Evolutionary conservation across 2,797 vertebrate species (phyloP).

Genomic region (Rhyacichthys aspro): DNA sequence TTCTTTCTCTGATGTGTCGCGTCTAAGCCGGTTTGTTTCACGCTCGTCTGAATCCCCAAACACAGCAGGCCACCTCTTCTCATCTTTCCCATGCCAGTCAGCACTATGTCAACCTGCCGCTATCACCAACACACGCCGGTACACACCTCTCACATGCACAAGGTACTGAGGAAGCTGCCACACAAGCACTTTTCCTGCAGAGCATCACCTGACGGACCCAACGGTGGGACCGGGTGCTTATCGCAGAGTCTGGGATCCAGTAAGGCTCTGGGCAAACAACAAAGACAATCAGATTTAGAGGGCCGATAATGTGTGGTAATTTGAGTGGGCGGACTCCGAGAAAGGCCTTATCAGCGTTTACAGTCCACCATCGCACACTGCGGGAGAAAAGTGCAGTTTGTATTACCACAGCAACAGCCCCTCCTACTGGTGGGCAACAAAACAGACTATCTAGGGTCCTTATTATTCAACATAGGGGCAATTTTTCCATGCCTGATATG

Average conservation of each 20-base stretch:
- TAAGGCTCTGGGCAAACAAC: conserved; percentile 16
- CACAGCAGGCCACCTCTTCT: conserved; percentile 40
- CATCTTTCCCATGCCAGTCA: conserved; percentile 69
- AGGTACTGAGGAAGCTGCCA: conserved; percentile 23
- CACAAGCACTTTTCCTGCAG: conserved; percentile 37
- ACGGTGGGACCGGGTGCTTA: conserved; percentile 23
- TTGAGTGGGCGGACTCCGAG: conserved; percentile 21
- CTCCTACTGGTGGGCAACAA: conserved; percentile 64
- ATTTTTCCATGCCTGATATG: too few species aligned
- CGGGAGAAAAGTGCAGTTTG: conserved; percentile 14
- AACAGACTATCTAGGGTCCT: conserved; percentile 4
- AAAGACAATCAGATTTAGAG: conserved; percentile 26
- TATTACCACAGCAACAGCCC: conserved; percentile 62
- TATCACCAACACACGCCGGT: conserved; percentile 34
- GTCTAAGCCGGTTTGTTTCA: conserved; percentile 45
- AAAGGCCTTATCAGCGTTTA: conserved; percentile 21
- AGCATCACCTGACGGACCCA: conserved; percentile 20
- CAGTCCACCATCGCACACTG: conserved; percentile 1
- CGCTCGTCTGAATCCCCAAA: conserved; percentile 62
- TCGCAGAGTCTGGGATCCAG: conserved; percentile 31
- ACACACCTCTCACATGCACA: conserved; percentile 7
- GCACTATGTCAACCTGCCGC: conserved; percentile 58
- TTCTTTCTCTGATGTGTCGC: conserved; percentile 59
- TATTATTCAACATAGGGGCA: too few species aligned
- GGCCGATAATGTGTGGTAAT: conserved; percentile 22